phyloP scores from a whole-genome alignment of 2,888 invertebrate species.

The Eilema depressum region DNA sequence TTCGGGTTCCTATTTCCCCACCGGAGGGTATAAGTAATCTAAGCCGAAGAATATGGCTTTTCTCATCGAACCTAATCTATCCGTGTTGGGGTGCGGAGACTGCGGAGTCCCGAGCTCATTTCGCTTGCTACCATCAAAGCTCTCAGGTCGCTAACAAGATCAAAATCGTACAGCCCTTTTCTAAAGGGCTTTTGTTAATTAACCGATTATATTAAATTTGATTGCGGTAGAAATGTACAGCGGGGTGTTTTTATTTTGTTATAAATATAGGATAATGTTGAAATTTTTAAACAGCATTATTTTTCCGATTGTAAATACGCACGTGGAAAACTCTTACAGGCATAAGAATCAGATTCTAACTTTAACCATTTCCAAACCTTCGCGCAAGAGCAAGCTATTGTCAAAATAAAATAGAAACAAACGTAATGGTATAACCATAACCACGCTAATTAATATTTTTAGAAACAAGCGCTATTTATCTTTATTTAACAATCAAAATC shows the following conservation, averaged over 20 bases:
- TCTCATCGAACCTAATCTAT: constrained; percentile 4
- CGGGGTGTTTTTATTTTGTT: not conserved
- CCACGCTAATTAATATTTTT: too few relatives aligned
- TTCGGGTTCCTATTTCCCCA: not conserved
- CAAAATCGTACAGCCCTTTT: constrained; percentile 4
- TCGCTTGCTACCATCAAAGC: constrained; percentile 1
- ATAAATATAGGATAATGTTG: not conserved
- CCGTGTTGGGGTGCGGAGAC: not conserved
- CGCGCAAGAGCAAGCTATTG: too few relatives aligned
- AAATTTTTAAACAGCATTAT: not conserved
- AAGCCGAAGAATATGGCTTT: constrained; percentile 4
- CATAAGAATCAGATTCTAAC: too few relatives aligned
- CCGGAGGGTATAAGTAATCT: not conserved
- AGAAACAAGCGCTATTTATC: too few relatives aligned
- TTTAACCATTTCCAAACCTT: too few relatives aligned
- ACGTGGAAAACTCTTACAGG: too few relatives aligned
- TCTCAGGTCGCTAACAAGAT: constrained; percentile 4
- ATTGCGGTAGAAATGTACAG: constrained; percentile 4
- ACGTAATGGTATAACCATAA: too few relatives aligned
- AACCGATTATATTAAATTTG: constrained; percentile 4
- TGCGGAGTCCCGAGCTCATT: not conserved
- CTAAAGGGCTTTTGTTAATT: constrained; percentile 4
- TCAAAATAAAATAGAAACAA: too few relatives aligned
- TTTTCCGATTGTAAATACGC: not conserved
- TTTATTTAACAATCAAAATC: constrained; percentile 18